phyloP scores from a whole-genome alignment of 2,113 vertebrate species.

The Erythrocercus mccallii region DNA sequence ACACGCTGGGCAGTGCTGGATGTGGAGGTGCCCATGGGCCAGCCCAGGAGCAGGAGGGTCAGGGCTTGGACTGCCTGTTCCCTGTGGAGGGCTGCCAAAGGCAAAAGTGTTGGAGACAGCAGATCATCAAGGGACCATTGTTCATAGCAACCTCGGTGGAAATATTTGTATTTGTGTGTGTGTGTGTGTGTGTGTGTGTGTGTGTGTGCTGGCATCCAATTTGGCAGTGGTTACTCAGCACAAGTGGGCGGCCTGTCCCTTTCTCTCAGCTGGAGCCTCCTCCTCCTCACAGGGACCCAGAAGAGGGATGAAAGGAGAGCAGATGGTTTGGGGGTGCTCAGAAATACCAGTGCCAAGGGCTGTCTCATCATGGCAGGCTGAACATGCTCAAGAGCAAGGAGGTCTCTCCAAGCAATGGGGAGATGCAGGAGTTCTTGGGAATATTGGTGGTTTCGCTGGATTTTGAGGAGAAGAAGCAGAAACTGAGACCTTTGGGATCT shows the following conservation, averaged over 20 bases:
- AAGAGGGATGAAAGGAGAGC: slow-evolving; percentile 13
- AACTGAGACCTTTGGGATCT: neutral
- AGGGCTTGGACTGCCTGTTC: neutral
- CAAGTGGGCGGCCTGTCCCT: slow-evolving; percentile 61
- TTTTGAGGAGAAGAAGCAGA: neutral
- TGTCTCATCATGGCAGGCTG: slow-evolving; percentile 29
- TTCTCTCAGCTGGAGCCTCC: slow-evolving; percentile 57
- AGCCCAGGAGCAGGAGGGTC: neutral
- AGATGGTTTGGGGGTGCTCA: slow-evolving; percentile 63
- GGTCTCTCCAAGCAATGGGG: neutral
- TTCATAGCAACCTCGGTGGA: slow-evolving; percentile 50
- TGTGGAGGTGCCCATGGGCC: neutral
- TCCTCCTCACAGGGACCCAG: slow-evolving; percentile 46
- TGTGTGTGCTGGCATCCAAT: slow-evolving; percentile 51
- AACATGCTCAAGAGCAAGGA: neutral
- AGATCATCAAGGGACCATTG: slow-evolving; percentile 16
- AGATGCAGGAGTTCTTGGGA: neutral
- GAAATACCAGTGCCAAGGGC: neutral
- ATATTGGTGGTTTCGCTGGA: neutral
- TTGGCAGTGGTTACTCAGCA: slow-evolving; percentile 63
- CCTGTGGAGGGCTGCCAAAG: neutral
- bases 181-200: neutral
- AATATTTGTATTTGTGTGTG: slow-evolving; percentile 5
- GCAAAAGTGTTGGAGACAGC: neutral
- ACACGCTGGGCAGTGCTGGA: neutral